These are phyloP conservation scores for Sarcophilus harrisii DNA, from an alignment of 2,797 vertebrate species.

Conservation along the genomic window DNA sequence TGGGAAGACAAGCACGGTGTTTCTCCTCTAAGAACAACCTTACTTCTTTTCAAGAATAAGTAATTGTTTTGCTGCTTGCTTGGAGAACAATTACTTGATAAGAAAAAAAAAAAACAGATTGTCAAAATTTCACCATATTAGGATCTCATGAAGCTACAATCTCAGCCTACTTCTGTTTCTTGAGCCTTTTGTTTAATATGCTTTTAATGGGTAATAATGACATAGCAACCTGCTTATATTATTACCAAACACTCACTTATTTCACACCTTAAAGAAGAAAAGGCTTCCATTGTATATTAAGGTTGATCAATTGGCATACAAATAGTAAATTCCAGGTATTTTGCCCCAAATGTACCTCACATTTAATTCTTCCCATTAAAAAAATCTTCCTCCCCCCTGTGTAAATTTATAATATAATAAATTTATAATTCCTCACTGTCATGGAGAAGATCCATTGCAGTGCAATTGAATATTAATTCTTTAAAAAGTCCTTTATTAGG, in stretches of 20 bases:
- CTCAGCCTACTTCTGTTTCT: background rate
- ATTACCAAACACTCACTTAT: background rate
- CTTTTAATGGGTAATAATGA: background rate
- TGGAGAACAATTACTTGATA: constrained; percentile 36
- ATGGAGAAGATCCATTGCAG: background rate
- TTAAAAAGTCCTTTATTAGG: background rate
- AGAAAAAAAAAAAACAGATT: constrained; percentile 45
- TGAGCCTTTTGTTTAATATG: background rate
- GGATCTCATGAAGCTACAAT: background rate
- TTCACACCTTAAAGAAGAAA: background rate
- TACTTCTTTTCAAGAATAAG: constrained; percentile 51
- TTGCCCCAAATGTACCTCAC: background rate
- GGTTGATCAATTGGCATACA: background rate
- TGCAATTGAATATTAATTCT: background rate
- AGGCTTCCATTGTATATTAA: background rate
- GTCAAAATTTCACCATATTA: background rate
- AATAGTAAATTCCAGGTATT: constrained; percentile 6
- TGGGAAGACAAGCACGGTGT: background rate
- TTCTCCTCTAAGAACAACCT: constrained; percentile 37
- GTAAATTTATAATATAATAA: background rate
- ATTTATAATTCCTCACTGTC: background rate
- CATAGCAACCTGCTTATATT: background rate
- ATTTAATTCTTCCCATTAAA: background rate
- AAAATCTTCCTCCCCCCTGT: background rate
- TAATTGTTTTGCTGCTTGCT: constrained; percentile 7